Evolutionary conservation across 2,888 invertebrate species (phyloP), one percentile per base, ranked within the genome.

Genomic region (Toxonevra muliebris): DNA sequence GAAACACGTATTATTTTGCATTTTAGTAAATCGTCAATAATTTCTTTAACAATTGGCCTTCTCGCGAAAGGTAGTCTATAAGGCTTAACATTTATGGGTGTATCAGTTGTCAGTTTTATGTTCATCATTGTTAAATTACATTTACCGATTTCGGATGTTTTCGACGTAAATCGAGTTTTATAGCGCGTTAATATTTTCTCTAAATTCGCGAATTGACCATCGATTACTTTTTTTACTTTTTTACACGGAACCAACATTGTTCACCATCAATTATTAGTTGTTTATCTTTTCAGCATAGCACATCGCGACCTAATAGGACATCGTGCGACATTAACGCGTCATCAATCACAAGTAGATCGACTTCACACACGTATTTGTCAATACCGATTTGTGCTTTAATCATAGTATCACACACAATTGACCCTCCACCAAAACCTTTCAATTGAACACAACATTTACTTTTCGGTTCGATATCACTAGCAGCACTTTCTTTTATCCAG

Each of bases 21-120:
- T 53, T 53, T 13, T 7, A 45, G 42, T 15, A 62, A 53, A 41
- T 62, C 62, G 15, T 53, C n/a, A 19, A 62, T 62, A 15, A 62
- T 62, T 41, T 62, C 62, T 15, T 53, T 19, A 2, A 61, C 61
- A 20, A 61, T 61, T 15, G 61, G 50, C 10, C 62, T 30, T 41
- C 17, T 52, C 15, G 61, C 61, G 52, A 61, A 52, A 12, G 61
- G 61, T 41, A 61, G 41, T 40, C 53, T 50, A 53, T 45, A 62
- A 4, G 62, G 62, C 19, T 62, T 53, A 52, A 62, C 58, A 61
- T 30, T 61, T 12, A 69, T 60, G 1, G 65, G 48, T 5, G 45
- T 13, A 15, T 65, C 59, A 11, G 59, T 52, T 19, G 59, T 20
- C 3, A 59, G 41, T 41, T 58, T 20, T 41, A 69, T 66, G 7